phyloP scores from a whole-genome alignment of 2,797 vertebrate species.

The Allobates femoralis region DNA sequence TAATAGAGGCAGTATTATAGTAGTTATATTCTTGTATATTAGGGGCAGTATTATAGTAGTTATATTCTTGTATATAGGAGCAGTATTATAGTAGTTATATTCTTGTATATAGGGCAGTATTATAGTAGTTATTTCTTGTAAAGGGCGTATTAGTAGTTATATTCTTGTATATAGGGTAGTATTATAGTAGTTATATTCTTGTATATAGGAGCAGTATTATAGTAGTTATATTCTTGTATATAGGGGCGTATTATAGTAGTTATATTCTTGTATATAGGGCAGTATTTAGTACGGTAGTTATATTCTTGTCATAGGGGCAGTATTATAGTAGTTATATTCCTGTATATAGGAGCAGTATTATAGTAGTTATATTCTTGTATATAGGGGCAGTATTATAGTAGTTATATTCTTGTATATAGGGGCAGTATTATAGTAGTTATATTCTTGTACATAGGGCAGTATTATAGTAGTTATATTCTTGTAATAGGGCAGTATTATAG shows the following conservation, averaged over 20 bases:
- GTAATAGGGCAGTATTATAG: too few species aligned
- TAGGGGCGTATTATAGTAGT: background rate
- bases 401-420: background rate
- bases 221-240: background rate
- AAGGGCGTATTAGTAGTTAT: too few species aligned
- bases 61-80: too few species aligned
- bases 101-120: too few species aligned
- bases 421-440: background rate
- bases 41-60: too few species aligned
- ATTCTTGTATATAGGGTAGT: too few species aligned
- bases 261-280: background rate
- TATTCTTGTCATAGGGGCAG: background rate
- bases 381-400: background rate
- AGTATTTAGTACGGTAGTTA: background rate
- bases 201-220: background rate
- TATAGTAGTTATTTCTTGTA: too few species aligned
- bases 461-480: background rate
- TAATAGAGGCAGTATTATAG: constrained; percentile 8
- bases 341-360: background rate
- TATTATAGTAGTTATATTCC: background rate
- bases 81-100: too few species aligned
- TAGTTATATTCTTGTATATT: too few species aligned
- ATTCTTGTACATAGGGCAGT: background rate
- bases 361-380: background rate
- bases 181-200: background rate